Conservation (phyloP, 2,888 invertebrate species). For the Leucozona laternaria region DNA sequence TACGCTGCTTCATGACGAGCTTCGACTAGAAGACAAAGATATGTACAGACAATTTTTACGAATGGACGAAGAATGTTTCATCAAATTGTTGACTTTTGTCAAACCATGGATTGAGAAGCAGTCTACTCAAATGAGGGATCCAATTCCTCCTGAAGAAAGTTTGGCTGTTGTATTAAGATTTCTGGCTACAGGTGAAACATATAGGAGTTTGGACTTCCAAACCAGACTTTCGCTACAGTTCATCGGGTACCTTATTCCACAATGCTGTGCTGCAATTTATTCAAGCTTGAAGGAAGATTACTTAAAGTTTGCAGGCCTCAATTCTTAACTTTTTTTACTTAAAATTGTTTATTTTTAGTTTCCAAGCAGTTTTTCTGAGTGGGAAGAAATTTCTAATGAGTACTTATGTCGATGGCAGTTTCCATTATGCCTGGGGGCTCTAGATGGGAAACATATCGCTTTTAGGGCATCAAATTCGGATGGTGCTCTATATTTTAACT, state of each 20-base stretch:
- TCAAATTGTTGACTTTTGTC: not conserved
- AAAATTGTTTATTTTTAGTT: too few relatives aligned
- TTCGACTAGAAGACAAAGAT: constrained; percentile 1
- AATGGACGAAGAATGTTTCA: constrained; percentile 11
- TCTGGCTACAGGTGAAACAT: too few relatives aligned
- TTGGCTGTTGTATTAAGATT: constrained; percentile 3
- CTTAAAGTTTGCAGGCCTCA: too few relatives aligned
- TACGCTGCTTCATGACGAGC: not conserved
- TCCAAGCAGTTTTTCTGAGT: not conserved
- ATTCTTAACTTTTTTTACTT: too few relatives aligned
- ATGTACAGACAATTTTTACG: not conserved
- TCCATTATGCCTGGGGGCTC: constrained; percentile 59
- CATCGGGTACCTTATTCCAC: not conserved
- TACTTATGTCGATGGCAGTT: constrained; percentile 44
- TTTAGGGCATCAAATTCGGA: constrained; percentile 52
- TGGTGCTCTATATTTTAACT: constrained; percentile 55
- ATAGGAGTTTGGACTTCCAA: too few relatives aligned
- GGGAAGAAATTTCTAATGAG: not conserved
- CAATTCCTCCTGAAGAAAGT: constrained; percentile 2
- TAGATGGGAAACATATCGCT: constrained; percentile 63
- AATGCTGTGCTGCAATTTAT: not conserved
- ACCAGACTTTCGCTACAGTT: not conserved
- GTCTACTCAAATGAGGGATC: not conserved
- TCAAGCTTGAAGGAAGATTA: too few relatives aligned
- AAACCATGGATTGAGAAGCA: not conserved